Evolutionary conservation across 2,113 vertebrate species (phyloP), one percentile per base, ranked within the genome.

Genomic region (Phycodurus eques): DNA sequence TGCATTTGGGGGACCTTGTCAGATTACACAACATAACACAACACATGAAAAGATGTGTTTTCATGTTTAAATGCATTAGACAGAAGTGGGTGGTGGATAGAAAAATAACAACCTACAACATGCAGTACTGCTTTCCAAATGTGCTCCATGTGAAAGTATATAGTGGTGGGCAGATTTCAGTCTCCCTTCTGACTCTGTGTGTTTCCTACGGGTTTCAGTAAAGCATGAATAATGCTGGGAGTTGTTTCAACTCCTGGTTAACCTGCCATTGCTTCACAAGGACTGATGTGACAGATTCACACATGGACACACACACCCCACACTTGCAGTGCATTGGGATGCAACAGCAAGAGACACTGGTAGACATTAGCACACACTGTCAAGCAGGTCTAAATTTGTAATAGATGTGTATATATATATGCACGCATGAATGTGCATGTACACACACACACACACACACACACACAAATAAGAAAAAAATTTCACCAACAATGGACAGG

Each of bases 221-320:
- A 88, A 83, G 76, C 72, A 72, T 82, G 72, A 86, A 79, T 67
- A 77, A 83, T 86, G 78, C 56, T 86, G 67, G 79, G 77, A 80
- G 78, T 66, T 82, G 65, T 77, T 71, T 82, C 73, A 69, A 71
- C 53, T 53, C 53, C 60, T 44, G 56, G 77, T 76, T 64, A 80
- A 75, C 73, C 85, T 74, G 74, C 71, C 78, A 78, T 54, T 74
- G 54, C 77, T 82, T 77, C 78, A 46, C 35, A 70, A 74, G 79
- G 70, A 89, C 71, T 73, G 71, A 88, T 83, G 82, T 80, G 79
- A 83, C 83, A 75, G 56, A 75, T 73, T 73, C 67, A 79, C 74
- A 77, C 70, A 60, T 12, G 68, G 22, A 62, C 27, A 27, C 43
- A 17, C 65, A 68, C 57, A 72, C 54, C 51, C 13, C 7, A 43